These are phyloP conservation scores for Blastomussa wellsi DNA, from an alignment of 92 coral and sea anemone species.

Conservation along the genomic window DNA sequence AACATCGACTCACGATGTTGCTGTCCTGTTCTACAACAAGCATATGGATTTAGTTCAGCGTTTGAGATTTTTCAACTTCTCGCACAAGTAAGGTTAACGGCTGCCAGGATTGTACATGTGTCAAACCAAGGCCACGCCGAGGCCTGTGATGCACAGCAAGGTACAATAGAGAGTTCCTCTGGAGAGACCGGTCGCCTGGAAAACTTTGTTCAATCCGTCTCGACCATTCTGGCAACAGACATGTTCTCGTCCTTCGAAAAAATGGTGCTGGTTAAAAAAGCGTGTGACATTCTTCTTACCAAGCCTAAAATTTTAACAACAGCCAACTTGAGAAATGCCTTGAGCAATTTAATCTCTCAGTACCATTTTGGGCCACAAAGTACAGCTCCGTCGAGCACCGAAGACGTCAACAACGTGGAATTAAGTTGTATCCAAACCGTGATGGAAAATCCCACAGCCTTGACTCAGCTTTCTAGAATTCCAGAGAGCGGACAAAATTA, in stretches of 20 bases:
- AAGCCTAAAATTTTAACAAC: not conserved
- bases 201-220: not conserved
- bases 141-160: too few species aligned
- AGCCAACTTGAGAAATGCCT: not conserved
- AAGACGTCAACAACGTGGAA: not conserved
- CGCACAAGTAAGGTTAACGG: not conserved
- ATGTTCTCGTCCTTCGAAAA: not conserved
- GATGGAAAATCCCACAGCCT: not conserved
- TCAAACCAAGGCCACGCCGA: not conserved
- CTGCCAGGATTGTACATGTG: not conserved
- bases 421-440: not conserved
- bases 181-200: not conserved
- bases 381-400: not conserved
- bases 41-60: not conserved
- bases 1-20: slow-evolving; percentile 6
- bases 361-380: not conserved
- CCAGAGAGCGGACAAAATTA: not conserved
- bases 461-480: slow-evolving; percentile 12
- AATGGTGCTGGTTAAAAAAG: not conserved
- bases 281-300: not conserved
- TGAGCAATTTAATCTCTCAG: not conserved
- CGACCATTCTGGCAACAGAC: not conserved
- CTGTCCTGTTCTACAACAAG: not conserved
- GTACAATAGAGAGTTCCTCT: not conserved
- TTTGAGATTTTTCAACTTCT: slow-evolving; percentile 10